These are phyloP conservation scores for Atherinosoma microstoma DNA, from an alignment of 2,797 vertebrate genomes.

Conservation along the genomic window DNA sequence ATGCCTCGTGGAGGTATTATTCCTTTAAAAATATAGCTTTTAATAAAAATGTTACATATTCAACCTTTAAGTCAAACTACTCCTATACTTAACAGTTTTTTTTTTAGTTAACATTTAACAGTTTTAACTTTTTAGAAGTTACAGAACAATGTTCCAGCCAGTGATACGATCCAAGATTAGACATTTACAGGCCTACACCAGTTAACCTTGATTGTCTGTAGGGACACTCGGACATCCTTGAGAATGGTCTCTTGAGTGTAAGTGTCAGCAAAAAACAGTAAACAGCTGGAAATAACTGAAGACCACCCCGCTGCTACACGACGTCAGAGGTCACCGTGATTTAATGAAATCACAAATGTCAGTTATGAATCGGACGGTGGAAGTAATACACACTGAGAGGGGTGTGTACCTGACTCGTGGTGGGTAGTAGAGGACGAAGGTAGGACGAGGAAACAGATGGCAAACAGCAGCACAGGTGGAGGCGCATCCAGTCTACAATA, in stretches of 20 bases:
- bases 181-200: background rate
- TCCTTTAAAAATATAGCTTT: too few relatives aligned
- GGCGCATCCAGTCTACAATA: conserved; percentile 64
- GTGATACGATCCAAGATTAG: too few relatives aligned
- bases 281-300: conserved; percentile 46
- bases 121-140: background rate
- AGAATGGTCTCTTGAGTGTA: background rate
- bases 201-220: conserved; percentile 24
- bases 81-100: too few relatives aligned
- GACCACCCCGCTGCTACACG: conserved; percentile 3
- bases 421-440: conserved; percentile 63
- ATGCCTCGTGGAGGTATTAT: too few relatives aligned
- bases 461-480: conserved; percentile 69
- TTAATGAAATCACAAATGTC: conserved; percentile 49
- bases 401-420: conserved; percentile 73
- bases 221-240: conserved; percentile 4
- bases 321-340: conserved; percentile 50
- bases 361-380: conserved; percentile 9
- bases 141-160: too few relatives aligned
- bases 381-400: background rate
- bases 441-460: conserved; percentile 77
- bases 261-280: conserved; percentile 47
- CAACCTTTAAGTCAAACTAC: too few relatives aligned
- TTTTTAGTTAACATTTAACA: background rate
- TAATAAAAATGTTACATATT: too few relatives aligned